These are phyloP conservation scores for Peromyscus maniculatus DNA, from an alignment of 2,113 vertebrate genomes.

Conservation along the genomic window DNA sequence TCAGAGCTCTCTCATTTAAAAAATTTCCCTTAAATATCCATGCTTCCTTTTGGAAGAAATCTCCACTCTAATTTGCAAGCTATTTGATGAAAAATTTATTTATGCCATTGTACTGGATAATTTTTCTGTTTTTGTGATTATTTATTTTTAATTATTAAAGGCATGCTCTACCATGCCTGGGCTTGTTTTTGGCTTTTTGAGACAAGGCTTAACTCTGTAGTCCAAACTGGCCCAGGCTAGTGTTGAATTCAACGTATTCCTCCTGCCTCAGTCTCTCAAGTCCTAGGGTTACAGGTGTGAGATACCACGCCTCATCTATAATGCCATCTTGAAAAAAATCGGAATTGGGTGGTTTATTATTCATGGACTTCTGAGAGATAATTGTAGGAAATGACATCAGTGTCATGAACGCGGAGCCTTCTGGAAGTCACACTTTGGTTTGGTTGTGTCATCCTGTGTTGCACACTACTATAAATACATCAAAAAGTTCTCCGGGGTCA, in stretches of 20 bases:
- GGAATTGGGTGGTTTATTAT: neutral
- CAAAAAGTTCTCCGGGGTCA: slow-evolving; percentile 16
- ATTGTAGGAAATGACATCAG: neutral
- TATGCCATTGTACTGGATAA: neutral
- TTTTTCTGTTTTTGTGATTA: neutral
- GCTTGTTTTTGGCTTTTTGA: neutral
- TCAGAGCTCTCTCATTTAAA: slow-evolving; percentile 39
- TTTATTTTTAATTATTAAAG: slow-evolving; percentile 14
- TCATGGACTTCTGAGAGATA: slow-evolving; percentile 23
- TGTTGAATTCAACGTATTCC: neutral
- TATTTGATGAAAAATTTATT: slow-evolving; percentile 9
- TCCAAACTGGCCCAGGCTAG: neutral
- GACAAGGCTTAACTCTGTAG: neutral
- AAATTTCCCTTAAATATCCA: neutral
- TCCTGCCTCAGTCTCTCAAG: neutral
- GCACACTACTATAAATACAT: slow-evolving; percentile 69
- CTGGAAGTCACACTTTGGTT: slow-evolving; percentile 17
- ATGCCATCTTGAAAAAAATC: neutral
- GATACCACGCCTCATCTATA: neutral
- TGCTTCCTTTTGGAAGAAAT: neutral
- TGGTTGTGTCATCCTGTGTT: neutral
- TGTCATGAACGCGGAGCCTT: neutral
- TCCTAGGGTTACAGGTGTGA: neutral
- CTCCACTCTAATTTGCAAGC: slow-evolving; percentile 35
- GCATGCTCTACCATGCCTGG: neutral